phyloP scores from a whole-genome alignment of 1,140 invertebrate genomes.

The Rhyacophila brunnea region DNA sequence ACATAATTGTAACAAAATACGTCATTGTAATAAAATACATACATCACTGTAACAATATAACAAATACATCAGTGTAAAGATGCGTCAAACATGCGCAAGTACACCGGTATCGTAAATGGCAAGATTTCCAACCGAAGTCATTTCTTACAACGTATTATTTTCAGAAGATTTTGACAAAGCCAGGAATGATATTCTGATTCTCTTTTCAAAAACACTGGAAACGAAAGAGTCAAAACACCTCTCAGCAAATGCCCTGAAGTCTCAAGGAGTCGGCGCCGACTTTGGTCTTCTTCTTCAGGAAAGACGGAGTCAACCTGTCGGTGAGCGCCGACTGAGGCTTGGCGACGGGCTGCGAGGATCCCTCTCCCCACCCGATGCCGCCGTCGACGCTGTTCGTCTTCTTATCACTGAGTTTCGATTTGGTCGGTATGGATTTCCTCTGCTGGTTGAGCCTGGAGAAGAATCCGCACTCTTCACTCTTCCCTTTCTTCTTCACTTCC shows the following conservation, averaged over 20 bases:
- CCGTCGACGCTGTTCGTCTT: constrained; percentile 35
- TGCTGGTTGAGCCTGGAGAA: constrained; percentile 49
- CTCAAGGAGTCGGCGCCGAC: constrained; percentile 33
- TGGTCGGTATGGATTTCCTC: constrained; percentile 51
- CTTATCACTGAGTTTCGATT: constrained; percentile 40
- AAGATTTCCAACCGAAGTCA: too few relatives aligned
- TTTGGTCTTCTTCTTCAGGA: constrained; percentile 50
- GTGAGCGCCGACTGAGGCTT: constrained; percentile 44
- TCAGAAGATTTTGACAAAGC: too few relatives aligned
- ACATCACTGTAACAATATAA: too few relatives aligned
- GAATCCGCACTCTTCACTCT: constrained; percentile 40
- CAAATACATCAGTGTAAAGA: too few relatives aligned
- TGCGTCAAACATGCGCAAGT: too few relatives aligned
- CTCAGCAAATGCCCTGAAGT: constrained; percentile 23
- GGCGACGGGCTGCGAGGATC: constrained; percentile 37
- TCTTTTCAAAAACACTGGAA: too few relatives aligned
- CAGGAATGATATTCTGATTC: too few relatives aligned
- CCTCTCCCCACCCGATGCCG: constrained; percentile 41
- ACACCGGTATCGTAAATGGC: too few relatives aligned
- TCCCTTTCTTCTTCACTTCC: constrained; percentile 17
- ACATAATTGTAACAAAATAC: too few relatives aligned
- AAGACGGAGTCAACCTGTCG: constrained; percentile 47
- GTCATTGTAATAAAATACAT: too few relatives aligned
- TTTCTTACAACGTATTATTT: too few relatives aligned
- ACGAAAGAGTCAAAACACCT: background rate